These are phyloP conservation scores for Scaeva pyrastri DNA, from an alignment of 2,888 invertebrate species.

Conservation along the genomic window DNA sequence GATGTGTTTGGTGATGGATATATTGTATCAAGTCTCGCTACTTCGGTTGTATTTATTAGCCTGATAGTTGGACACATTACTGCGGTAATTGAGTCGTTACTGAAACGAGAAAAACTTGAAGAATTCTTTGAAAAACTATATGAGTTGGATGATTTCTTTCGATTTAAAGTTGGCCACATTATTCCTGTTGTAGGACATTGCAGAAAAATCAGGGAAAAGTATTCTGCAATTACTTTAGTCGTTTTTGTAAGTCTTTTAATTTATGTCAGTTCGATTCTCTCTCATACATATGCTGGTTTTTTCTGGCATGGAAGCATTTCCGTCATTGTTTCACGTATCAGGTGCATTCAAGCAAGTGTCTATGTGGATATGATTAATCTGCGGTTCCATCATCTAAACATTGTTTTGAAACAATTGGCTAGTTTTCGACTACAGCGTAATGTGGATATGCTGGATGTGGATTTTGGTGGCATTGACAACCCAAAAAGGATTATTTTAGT, in stretches of 20 bases:
- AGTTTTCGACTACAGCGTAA: neutral
- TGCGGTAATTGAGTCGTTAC: neutral
- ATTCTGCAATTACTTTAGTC: neutral
- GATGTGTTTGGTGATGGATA: constrained; percentile 15
- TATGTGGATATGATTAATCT: constrained; percentile 8
- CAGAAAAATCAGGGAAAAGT: neutral
- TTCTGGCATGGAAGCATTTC: constrained; percentile 9
- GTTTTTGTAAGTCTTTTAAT: neutral
- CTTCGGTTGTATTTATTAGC: constrained; percentile 7
- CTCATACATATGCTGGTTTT: constrained; percentile 2
- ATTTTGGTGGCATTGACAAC: neutral
- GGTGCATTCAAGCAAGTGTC: neutral
- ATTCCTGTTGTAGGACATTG: neutral
- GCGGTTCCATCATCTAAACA: neutral
- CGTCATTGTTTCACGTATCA: constrained; percentile 7
- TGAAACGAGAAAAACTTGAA: neutral
- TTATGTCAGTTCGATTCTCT: neutral
- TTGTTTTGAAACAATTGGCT: neutral
- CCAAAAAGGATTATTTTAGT: neutral
- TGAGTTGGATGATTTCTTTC: constrained; percentile 16
- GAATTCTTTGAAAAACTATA: neutral
- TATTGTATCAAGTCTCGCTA: constrained; percentile 8
- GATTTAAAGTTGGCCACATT: neutral
- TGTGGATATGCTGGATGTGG: neutral
- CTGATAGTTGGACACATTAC: neutral